These are phyloP conservation scores for Gibbula magus DNA, from an alignment of 2,888 invertebrate genomes.

Conservation along the genomic window DNA sequence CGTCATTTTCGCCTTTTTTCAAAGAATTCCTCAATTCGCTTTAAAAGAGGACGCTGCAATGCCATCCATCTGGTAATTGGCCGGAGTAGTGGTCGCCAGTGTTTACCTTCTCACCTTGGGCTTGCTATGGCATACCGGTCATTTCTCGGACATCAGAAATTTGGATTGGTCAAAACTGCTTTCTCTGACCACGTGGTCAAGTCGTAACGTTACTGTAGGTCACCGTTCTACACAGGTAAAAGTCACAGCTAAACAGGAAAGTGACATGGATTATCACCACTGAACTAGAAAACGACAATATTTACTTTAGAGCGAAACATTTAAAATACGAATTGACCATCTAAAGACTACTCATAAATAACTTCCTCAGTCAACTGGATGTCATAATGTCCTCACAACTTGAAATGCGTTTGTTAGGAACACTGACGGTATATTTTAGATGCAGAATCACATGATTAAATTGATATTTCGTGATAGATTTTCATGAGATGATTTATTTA, in stretches of 20 bases:
- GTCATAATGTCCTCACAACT: too few species aligned
- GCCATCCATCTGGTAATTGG: slow-evolving; percentile 10
- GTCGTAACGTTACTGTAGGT: background rate
- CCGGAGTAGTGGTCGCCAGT: background rate
- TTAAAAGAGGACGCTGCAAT: background rate
- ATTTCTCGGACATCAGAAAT: background rate
- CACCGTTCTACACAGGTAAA: background rate
- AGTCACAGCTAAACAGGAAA: slow-evolving; percentile 3
- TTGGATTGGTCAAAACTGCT: too few species aligned
- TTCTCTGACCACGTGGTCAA: too few species aligned
- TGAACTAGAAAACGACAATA: background rate
- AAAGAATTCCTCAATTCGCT: slow-evolving; percentile 1
- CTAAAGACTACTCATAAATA: too few species aligned
- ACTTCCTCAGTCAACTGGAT: too few species aligned
- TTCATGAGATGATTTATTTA: too few species aligned
- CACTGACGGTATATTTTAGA: too few species aligned
- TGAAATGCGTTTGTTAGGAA: too few species aligned
- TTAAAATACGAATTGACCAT: background rate
- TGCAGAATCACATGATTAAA: too few species aligned
- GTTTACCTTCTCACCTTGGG: background rate
- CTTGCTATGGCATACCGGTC: background rate
- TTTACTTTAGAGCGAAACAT: background rate
- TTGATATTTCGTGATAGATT: too few species aligned
- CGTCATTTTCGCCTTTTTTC: background rate
- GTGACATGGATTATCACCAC: background rate